These are phyloP conservation scores for Dipodomys stephensi DNA, from an alignment of 2,113 vertebrate species.

Conservation along the genomic window DNA sequence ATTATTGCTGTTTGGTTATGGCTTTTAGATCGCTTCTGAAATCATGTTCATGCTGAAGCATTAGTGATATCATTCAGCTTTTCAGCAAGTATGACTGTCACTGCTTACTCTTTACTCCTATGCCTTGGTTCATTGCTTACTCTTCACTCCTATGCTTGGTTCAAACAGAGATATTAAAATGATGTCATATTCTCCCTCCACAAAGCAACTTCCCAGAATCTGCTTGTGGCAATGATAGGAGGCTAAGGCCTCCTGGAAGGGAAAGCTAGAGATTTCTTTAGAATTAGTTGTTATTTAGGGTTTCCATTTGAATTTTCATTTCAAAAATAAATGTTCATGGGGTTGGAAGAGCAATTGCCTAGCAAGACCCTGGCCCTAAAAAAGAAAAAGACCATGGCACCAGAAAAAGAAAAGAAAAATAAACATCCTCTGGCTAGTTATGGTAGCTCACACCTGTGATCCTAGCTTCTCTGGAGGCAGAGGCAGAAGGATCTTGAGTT, in stretches of 20 bases:
- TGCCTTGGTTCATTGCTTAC: neutral
- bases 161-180: neutral
- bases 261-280: neutral
- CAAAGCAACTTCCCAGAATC: neutral
- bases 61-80: neutral
- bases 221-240: neutral
- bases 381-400: too few species aligned
- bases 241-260: neutral
- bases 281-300: too few species aligned
- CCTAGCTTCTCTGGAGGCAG: too few species aligned
- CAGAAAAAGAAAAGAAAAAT: too few species aligned
- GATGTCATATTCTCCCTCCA: neutral
- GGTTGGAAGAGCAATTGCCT: too few species aligned
- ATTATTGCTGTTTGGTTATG: too few species aligned
- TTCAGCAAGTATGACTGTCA: neutral
- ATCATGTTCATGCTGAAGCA: neutral
- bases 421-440: too few species aligned
- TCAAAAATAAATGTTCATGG: neutral
- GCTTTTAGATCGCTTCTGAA: neutral
- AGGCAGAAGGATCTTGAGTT: too few species aligned
- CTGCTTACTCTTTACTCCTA: too few species aligned
- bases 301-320: neutral
- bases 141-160: too few species aligned
- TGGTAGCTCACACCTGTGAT: too few species aligned
- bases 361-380: too few species aligned